These are phyloP conservation scores for Atta cephalotes DNA, from an alignment of 1,140 invertebrate genomes.

Conservation along the genomic window DNA sequence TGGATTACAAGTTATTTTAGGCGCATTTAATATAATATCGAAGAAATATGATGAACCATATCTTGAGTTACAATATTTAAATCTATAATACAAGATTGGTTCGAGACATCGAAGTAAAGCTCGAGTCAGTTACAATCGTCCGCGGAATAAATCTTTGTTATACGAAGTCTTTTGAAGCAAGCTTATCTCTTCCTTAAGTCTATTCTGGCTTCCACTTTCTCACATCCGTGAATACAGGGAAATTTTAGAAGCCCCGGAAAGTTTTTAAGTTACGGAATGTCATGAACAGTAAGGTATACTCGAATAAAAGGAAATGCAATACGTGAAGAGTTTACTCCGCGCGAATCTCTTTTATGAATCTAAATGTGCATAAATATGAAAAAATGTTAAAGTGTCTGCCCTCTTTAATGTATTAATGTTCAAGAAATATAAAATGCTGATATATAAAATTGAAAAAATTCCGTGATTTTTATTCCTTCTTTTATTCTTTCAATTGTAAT, in stretches of 20 bases:
- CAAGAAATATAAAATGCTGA: not conserved
- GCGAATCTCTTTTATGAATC: not conserved
- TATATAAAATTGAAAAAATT: not conserved
- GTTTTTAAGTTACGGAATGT: conserved; percentile 48
- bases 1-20: not conserved
- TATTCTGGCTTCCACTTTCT: conserved; percentile 32
- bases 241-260: conserved; percentile 48
- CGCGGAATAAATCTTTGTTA: conserved; percentile 52
- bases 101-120: conserved; percentile 6
- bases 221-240: conserved; percentile 19
- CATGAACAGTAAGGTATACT: conserved; percentile 40
- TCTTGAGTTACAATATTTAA: conserved; percentile 9
- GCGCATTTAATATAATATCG: not conserved
- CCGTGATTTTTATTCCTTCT: not conserved
- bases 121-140: conserved; percentile 16
- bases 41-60: not conserved
- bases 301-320: conserved; percentile 45
- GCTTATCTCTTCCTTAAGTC: conserved; percentile 54
- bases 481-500: not conserved
- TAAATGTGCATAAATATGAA: conserved; percentile 17
- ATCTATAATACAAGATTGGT: not conserved
- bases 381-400: not conserved
- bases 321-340: conserved; percentile 21
- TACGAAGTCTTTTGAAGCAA: conserved; percentile 47
- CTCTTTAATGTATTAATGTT: not conserved